phyloP scores from a whole-genome alignment of 1,140 invertebrate genomes.

The Papilio dardanus region DNA sequence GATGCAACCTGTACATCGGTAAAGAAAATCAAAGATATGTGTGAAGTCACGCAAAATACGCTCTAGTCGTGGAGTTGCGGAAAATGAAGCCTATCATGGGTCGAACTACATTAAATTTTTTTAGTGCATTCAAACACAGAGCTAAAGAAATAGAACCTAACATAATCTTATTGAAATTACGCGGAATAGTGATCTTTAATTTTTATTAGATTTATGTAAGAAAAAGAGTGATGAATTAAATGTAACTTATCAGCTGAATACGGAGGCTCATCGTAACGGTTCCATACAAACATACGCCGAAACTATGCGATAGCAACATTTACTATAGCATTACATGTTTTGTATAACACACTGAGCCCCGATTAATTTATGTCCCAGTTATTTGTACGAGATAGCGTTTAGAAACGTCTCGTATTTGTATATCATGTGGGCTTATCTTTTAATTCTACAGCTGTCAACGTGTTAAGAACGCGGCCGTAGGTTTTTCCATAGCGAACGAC shows the following conservation, averaged over 20 bases:
- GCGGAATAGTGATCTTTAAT: too few relatives aligned
- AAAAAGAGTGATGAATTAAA: not conserved
- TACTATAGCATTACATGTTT: slow-evolving; percentile 73
- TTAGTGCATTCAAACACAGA: too few relatives aligned
- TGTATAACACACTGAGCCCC: slow-evolving; percentile 71
- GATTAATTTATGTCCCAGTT: slow-evolving; percentile 77
- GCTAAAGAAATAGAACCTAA: too few relatives aligned
- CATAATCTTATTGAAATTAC: too few relatives aligned
- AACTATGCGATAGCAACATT: slow-evolving; percentile 72
- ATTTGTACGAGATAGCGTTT: slow-evolving; percentile 78
- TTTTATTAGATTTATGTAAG: not conserved
- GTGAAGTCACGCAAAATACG: too few relatives aligned
- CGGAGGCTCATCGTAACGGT: slow-evolving; percentile 58
- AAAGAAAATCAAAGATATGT: too few relatives aligned
- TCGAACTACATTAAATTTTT: too few relatives aligned
- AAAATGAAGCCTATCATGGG: too few relatives aligned
- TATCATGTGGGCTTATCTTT: slow-evolving; percentile 76
- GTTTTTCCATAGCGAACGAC: slow-evolving; percentile 53
- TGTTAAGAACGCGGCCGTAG: slow-evolving; percentile 40
- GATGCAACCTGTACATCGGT: too few relatives aligned
- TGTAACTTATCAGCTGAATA: slow-evolving; percentile 49
- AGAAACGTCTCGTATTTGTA: slow-evolving; percentile 73
- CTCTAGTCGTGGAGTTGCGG: too few relatives aligned
- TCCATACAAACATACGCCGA: slow-evolving; percentile 64
- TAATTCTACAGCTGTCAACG: slow-evolving; percentile 78